A percentile compares a stretch with the other conserved stretches of the same genome.
phyloP scores from a whole-genome alignment of 2,888 invertebrate species.

The Conchocele bisecta region DNA sequence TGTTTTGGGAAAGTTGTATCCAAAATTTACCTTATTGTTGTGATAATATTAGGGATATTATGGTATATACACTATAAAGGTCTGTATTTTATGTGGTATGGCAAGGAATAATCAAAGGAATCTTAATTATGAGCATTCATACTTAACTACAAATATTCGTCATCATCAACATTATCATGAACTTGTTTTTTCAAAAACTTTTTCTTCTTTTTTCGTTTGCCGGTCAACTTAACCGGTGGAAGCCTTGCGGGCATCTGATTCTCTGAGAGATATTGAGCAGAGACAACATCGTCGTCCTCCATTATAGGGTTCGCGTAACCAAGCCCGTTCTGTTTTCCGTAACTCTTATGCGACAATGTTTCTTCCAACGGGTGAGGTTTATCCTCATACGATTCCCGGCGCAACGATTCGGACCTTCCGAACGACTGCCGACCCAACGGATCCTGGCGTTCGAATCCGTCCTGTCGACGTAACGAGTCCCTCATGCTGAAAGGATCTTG shows the following conservation, averaged over 20 bases:
- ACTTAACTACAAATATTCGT: conserved; percentile 34
- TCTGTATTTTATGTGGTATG: no score
- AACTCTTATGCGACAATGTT: conserved; percentile 5
- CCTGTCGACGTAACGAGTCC: not conserved
- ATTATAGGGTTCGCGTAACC: conserved; percentile 36
- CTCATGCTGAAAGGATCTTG: no score
- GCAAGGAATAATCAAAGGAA: no score
- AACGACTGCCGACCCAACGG: conserved; percentile 7
- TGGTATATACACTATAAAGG: no score
- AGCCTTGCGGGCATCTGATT: conserved; percentile 28
- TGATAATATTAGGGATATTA: no score
- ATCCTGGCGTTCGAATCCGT: not conserved
- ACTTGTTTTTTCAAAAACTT: conserved; percentile 62
- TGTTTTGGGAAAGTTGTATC: no score
- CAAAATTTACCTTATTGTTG: no score
- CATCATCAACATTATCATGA: conserved; percentile 32
- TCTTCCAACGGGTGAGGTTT: conserved; percentile 6
- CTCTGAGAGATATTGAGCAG: conserved; percentile 39
- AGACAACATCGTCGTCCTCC: conserved; percentile 52
- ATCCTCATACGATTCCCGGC: conserved; percentile 7
- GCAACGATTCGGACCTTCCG: not conserved
- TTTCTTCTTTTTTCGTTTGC: conserved; percentile 64
- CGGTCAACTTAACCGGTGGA: conserved; percentile 43
- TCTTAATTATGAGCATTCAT: no score
- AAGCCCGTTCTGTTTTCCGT: conserved; percentile 39